A percentile compares a stretch with the other conserved stretches of the same genome.
These are phyloP conservation scores for Mungos mungo DNA, from an alignment of 2,113 vertebrate genomes.

Conservation along the genomic window DNA sequence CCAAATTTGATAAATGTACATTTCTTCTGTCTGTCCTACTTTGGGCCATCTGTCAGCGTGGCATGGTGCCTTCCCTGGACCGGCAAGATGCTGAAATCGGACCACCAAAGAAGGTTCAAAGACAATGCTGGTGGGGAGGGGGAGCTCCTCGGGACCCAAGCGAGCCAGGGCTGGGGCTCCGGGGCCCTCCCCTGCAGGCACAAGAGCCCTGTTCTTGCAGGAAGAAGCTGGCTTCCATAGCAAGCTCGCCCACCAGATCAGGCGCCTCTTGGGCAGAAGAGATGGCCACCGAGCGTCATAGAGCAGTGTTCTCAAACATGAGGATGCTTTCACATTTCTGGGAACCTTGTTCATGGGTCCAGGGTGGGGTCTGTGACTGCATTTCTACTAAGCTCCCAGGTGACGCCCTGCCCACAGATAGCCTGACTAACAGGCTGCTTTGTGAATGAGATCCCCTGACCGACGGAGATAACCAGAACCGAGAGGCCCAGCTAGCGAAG, in stretches of 20 bases:
- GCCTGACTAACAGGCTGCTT: neutral
- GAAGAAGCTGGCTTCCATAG: neutral
- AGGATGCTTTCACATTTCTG: rapidly evolving
- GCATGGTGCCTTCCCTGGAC: constrained; percentile 2
- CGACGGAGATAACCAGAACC: neutral
- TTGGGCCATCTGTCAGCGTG: constrained; percentile 63
- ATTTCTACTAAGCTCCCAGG: neutral
- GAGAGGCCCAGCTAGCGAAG: neutral
- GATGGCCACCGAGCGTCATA: rapidly evolving
- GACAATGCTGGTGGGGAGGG: neutral
- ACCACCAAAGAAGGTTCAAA: constrained; percentile 73
- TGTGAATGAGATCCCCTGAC: neutral
- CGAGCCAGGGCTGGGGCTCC: neutral
- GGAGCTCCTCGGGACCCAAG: neutral
- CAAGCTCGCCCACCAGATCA: rapidly evolving
- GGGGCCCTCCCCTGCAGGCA: neutral
- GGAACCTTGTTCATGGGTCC: no score
- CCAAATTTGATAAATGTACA: constrained; percentile 61
- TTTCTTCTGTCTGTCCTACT: constrained; percentile 68
- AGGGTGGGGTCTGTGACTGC: neutral
- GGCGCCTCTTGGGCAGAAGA: neutral
- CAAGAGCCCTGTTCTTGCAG: neutral
- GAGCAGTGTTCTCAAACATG: rapidly evolving
- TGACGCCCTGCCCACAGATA: neutral
- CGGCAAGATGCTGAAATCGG: constrained; percentile 16